These are phyloP conservation scores for Hemitrygon akajei DNA, from an alignment of 2,797 vertebrate species.

Conservation along the genomic window DNA sequence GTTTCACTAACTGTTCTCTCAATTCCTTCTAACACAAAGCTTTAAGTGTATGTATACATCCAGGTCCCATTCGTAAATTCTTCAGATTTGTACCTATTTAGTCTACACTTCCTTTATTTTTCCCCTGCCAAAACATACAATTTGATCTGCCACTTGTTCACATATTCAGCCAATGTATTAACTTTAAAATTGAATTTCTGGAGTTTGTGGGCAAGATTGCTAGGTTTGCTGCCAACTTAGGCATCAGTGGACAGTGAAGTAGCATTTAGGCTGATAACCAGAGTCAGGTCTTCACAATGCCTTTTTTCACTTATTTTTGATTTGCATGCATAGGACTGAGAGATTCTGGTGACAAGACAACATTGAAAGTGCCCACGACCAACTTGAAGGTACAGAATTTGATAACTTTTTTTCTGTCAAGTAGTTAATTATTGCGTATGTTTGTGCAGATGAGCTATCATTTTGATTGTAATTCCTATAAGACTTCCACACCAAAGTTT, in stretches of 20 bases:
- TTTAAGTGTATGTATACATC: too few relatives aligned
- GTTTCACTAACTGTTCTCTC: too few relatives aligned
- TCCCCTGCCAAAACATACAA: too few relatives aligned
- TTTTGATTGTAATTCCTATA: background rate
- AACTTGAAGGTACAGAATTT: slow-evolving; percentile 25
- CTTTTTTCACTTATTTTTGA: background rate
- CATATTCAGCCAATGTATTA: too few relatives aligned
- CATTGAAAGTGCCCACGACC: background rate
- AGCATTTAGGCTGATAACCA: background rate
- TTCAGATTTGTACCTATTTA: too few relatives aligned
- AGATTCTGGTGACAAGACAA: background rate
- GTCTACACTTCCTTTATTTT: too few relatives aligned
- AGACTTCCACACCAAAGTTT: background rate
- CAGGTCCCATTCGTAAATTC: too few relatives aligned
- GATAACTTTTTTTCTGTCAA: background rate
- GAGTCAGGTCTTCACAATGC: background rate
- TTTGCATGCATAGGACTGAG: background rate
- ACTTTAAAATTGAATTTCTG: background rate
- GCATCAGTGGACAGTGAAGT: background rate
- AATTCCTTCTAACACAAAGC: too few relatives aligned
- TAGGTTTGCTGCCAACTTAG: background rate
- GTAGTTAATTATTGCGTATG: background rate
- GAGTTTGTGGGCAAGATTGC: background rate
- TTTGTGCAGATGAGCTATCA: background rate
- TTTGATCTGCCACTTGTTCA: too few relatives aligned